phyloP scores from a whole-genome alignment of 2,113 vertebrate genomes.

The Plecturocebus donacophilus region DNA sequence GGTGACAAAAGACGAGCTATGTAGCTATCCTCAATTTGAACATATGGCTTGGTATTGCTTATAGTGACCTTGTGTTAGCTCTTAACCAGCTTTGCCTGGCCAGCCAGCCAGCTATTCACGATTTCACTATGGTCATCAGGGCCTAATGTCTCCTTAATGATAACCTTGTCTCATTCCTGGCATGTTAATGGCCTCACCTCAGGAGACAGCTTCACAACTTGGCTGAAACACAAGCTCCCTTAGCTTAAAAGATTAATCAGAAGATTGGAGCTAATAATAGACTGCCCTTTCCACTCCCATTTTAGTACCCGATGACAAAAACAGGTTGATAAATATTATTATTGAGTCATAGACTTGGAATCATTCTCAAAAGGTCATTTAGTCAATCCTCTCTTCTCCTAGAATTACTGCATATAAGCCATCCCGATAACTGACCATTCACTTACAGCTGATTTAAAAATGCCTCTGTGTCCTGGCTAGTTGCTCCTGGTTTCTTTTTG shows the following conservation, averaged over 20 bases:
- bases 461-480: background rate
- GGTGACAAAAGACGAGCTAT: background rate
- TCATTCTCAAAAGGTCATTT: constrained; percentile 63
- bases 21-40: background rate
- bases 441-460: constrained; percentile 29
- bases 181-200: constrained; percentile 68
- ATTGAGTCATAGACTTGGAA: constrained; percentile 59
- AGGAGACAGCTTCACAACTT: constrained; percentile 71
- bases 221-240: constrained; percentile 69
- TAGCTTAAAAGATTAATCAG: constrained; percentile 74
- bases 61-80: constrained; percentile 52
- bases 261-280: constrained; percentile 70
- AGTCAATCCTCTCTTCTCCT: background rate
- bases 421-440: constrained; percentile 27
- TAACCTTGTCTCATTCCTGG: constrained; percentile 64
- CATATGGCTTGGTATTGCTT: constrained; percentile 60
- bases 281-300: constrained; percentile 37
- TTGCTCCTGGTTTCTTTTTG: constrained; percentile 10
- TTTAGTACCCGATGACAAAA: constrained; percentile 55
- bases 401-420: background rate
- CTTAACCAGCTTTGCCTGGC: constrained; percentile 35
- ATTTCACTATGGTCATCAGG: constrained; percentile 53
- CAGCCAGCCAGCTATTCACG: constrained; percentile 31
- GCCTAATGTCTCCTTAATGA: constrained; percentile 73
- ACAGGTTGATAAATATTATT: constrained; percentile 70